Base-by-base conservation (phyloP, 1,140 invertebrate species). In the Caenorhabditis briggsae region DNA sequence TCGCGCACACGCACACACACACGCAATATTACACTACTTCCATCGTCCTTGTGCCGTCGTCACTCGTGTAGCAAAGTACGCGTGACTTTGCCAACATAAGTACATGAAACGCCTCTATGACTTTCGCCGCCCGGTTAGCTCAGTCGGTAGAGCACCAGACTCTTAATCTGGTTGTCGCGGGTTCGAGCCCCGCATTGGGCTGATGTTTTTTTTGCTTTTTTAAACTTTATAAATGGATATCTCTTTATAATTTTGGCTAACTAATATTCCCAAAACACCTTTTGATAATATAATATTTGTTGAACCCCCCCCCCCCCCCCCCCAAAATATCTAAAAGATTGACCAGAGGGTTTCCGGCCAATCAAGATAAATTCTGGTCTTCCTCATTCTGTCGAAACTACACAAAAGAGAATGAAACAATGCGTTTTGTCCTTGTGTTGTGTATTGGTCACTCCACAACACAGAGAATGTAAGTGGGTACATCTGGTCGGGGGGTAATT, bases 101-200 rank as follows among this genome's bases (percentile, higher is more conserved):
- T 25, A 20, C 11, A 46, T 3, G 64, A 0, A 14, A 41, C 33
- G 18, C 64, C 33, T 7, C 14, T 43, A 8, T 46, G 5, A 43
- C 64, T 70, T 18, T 70, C 43, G 64, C 64, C 82, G 90, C 90
- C 90, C 85, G 91, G 90, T 88, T 90, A 92, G 90, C 91, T 91
- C 91, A 92, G 90, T 91, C 91, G 90, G 90, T 92, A 91, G 90
- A 91, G 90, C 91, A 90, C 89, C 89, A 91, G 90, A 91, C 90
- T 92, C 90, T 92, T 92, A 92, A 91, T 90, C 90, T 91, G 89
- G 89, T 74, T 89, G 90, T 90, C 89, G 86, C 87, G 89, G 90
- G 90, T 91, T 91, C 90, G 88, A 91, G 89, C 90, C 91, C 91
- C 90, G 90, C 90, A 89, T 90, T 86, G 89, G 89, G 89, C 90